These are phyloP conservation scores for Lagodon rhomboides DNA, from an alignment of 2,797 vertebrate genomes.

Conservation along the genomic window DNA sequence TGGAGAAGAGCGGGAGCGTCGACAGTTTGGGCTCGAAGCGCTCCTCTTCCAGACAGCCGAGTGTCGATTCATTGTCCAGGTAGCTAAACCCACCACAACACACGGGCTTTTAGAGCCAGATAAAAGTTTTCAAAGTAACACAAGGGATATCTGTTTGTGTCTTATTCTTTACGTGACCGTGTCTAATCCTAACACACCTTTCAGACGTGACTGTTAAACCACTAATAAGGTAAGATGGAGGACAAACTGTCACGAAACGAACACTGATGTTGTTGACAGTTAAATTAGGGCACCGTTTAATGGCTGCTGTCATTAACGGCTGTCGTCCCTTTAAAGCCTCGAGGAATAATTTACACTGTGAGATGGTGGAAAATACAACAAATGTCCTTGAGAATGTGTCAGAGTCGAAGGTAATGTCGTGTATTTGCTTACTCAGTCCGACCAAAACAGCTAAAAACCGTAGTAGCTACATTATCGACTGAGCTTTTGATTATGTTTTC, in stretches of 20 bases:
- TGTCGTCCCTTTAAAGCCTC: no score
- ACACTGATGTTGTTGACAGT: slow-evolving; percentile 1
- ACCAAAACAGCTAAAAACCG: neutral
- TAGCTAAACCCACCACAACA: slow-evolving; percentile 54
- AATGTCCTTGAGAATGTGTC: neutral
- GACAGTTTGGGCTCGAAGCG: slow-evolving; percentile 85
- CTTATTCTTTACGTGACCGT: neutral
- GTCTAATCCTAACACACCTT: fast-evolving
- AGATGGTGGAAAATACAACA: neutral
- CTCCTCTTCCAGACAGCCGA: slow-evolving; percentile 84
- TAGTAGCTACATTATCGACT: no score
- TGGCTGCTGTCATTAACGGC: neutral
- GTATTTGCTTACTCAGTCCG: neutral
- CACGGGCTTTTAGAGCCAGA: neutral
- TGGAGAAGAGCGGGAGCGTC: slow-evolving; percentile 85
- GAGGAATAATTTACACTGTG: no score
- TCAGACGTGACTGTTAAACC: neutral
- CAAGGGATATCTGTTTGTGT: neutral
- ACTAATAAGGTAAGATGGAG: neutral
- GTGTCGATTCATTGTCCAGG: slow-evolving; percentile 87
- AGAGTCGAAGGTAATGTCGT: neutral
- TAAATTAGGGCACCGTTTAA: neutral
- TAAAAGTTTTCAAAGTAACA: slow-evolving; percentile 41
- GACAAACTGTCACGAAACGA: neutral
- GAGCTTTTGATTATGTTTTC: neutral